Conservation (phyloP, 2,113 vertebrate species). For the Pipa parva region DNA sequence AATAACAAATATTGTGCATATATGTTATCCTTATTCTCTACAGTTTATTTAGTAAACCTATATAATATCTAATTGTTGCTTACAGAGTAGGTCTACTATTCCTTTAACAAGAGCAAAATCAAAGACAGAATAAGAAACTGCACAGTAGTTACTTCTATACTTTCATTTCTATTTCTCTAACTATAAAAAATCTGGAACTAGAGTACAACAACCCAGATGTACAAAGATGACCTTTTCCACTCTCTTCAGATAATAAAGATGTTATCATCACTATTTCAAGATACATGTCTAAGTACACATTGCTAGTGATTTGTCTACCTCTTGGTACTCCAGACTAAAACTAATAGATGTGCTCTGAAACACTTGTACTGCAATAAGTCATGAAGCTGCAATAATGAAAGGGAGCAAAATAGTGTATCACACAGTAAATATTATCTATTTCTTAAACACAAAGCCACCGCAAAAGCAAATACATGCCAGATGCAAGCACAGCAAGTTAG, state of each 20-base stretch:
- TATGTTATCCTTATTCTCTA: too few relatives aligned
- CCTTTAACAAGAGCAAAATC: too few relatives aligned
- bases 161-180: too few relatives aligned
- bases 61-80: too few relatives aligned
- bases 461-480: too few relatives aligned
- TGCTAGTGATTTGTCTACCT: slow-evolving; percentile 32
- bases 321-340: slow-evolving; percentile 18
- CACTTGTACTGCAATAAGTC: slow-evolving; percentile 24
- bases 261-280: slow-evolving; percentile 37
- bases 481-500: too few relatives aligned
- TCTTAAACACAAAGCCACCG: background rate
- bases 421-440: slow-evolving; percentile 6
- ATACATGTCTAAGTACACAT: slow-evolving; percentile 34
- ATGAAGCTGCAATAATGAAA: slow-evolving; percentile 12
- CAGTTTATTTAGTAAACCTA: too few relatives aligned
- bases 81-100: too few relatives aligned
- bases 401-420: background rate
- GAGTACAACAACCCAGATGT: slow-evolving; percentile 20
- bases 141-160: too few relatives aligned
- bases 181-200: slow-evolving; percentile 1
- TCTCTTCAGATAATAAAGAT: slow-evolving; percentile 33
- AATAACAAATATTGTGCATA: too few relatives aligned
- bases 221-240: slow-evolving; percentile 32
- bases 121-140: too few relatives aligned
- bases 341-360: slow-evolving; percentile 24